phyloP scores from a whole-genome alignment of 2,113 vertebrate species.

The Alethe diademata region DNA sequence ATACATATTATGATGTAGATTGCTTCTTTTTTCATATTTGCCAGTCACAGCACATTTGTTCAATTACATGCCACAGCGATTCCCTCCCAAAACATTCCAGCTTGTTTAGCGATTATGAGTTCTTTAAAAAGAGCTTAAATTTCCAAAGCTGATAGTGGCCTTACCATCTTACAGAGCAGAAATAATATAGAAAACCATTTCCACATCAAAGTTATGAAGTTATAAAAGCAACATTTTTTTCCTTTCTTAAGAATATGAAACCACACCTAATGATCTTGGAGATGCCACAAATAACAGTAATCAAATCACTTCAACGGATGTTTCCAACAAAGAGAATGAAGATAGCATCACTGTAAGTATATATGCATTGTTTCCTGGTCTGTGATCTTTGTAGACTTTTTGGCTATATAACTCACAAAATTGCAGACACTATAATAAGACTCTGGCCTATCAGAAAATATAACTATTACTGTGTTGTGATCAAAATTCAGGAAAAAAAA shows the following conservation, averaged over 20 bases:
- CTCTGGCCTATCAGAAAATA: background rate
- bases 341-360: conserved; percentile 94
- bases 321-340: conserved; percentile 78
- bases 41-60: background rate
- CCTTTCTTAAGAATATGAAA: conserved; percentile 79
- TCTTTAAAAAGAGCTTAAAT: background rate
- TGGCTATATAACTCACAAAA: background rate
- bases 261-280: conserved; percentile 74
- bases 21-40: background rate
- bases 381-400: background rate
- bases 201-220: background rate
- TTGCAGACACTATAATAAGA: background rate
- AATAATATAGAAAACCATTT: background rate
- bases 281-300: conserved; percentile 79
- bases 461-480: background rate
- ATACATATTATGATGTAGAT: background rate
- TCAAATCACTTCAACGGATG: conserved; percentile 74
- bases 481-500: background rate
- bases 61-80: background rate
- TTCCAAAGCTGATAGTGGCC: background rate
- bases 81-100: background rate
- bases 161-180: background rate
- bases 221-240: conserved; percentile 30
- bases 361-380: background rate
- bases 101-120: background rate